Evolutionary conservation across 2,113 vertebrate species (phyloP).

Genomic region (Sebastes fasciatus): DNA sequence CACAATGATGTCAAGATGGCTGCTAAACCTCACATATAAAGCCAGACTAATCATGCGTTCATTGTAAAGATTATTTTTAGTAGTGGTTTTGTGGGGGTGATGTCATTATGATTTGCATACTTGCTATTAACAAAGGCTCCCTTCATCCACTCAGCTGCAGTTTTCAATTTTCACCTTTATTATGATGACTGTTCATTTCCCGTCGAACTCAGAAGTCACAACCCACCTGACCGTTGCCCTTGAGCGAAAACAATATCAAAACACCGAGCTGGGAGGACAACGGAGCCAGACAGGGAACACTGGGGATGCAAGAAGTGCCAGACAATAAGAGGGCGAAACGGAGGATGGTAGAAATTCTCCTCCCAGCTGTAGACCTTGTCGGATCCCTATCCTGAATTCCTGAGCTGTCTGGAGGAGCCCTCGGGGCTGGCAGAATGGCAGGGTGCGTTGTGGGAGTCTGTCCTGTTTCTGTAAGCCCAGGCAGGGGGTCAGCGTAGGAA

Average conservation of each 20-base stretch:
- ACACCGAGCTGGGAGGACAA: constrained; percentile 82
- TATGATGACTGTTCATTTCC: constrained; percentile 74
- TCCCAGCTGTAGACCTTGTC: constrained; percentile 85
- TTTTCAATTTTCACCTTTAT: constrained; percentile 65
- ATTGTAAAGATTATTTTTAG: constrained; percentile 26
- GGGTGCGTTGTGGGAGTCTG: constrained; percentile 81
- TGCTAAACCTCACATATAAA: constrained; percentile 15
- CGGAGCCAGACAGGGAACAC: constrained; percentile 84
- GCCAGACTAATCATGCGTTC: background rate
- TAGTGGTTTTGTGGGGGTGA: background rate
- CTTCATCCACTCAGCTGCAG: constrained; percentile 23
- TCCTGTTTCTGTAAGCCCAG: constrained; percentile 82
- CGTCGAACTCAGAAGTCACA: constrained; percentile 74
- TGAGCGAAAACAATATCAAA: constrained; percentile 78
- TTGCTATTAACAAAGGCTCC: constrained; percentile 50
- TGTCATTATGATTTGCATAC: constrained; percentile 33
- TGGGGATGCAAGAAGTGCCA: constrained; percentile 78
- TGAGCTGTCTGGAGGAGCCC: constrained; percentile 82
- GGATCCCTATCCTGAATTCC: constrained; percentile 88
- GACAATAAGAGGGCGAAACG: constrained; percentile 81
- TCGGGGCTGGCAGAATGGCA: constrained; percentile 79
- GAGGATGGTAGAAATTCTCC: constrained; percentile 86
- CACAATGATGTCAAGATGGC: background rate
- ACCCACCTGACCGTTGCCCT: constrained; percentile 71
- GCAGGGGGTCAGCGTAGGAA: constrained; percentile 72